Percentiles rank a stretch among this genome's conserved stretches.
These are phyloP conservation scores for Aphodius granarius DNA, from an alignment of 2,888 invertebrate genomes.

Conservation along the genomic window DNA sequence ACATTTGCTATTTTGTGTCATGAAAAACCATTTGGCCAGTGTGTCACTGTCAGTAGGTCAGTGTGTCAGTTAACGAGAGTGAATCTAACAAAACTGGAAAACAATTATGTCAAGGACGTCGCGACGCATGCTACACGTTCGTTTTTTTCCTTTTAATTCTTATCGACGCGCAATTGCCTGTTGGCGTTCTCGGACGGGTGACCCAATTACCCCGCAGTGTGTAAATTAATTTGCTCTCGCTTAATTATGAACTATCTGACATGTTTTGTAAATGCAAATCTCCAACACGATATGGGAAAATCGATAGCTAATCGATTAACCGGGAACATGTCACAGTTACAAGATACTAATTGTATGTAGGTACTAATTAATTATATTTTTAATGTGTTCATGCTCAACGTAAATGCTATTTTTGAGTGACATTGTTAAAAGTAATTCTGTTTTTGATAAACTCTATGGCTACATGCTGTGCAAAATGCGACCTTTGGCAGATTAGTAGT, in stretches of 20 bases:
- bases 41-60: conserved; percentile 39
- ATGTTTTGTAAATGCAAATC: conserved; percentile 9
- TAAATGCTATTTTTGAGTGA: no score
- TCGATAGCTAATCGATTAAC: background rate
- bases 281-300: conserved; percentile 3
- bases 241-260: conserved; percentile 9
- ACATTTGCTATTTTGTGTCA: background rate
- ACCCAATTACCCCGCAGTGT: conserved; percentile 5
- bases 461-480: no score
- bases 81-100: conserved; percentile 43
- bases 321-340: background rate
- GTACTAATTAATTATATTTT: background rate
- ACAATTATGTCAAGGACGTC: conserved; percentile 37
- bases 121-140: background rate
- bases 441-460: no score
- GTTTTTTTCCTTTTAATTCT: background rate
- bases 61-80: conserved; percentile 43
- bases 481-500: no score
- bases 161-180: conserved; percentile 2
- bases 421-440: no score
- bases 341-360: background rate
- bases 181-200: background rate
- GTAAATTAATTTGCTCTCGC: conserved; percentile 11
- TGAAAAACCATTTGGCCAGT: conserved; percentile 16
- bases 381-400: no score